Evolutionary conservation across 1,140 invertebrate genomes (phyloP).

Genomic region (Diorhabda carinulata): DNA sequence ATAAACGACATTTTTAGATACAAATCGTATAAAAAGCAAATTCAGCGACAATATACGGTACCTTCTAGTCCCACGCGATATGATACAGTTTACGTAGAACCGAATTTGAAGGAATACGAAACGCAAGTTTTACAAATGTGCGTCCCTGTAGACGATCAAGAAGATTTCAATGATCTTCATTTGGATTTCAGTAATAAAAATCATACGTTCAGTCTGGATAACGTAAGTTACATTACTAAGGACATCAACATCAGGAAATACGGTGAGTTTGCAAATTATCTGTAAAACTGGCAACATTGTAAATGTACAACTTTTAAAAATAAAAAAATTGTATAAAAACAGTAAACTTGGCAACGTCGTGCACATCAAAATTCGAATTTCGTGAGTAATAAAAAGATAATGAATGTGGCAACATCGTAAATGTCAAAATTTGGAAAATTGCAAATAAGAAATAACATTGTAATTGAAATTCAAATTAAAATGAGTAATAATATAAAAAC

Average conservation of each 20-base stretch:
- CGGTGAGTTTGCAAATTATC: constrained; percentile 28
- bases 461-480: too few species aligned
- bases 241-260: constrained; percentile 57
- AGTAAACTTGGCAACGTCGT: too few species aligned
- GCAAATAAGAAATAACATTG: too few species aligned
- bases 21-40: constrained; percentile 74
- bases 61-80: constrained; percentile 60
- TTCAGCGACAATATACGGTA: constrained; percentile 68
- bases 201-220: constrained; percentile 80
- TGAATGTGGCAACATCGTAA: too few species aligned
- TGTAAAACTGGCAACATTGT: not conserved
- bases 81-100: constrained; percentile 74
- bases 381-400: too few species aligned
- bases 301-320: not conserved
- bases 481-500: too few species aligned
- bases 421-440: too few species aligned
- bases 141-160: constrained; percentile 73
- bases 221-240: constrained; percentile 80
- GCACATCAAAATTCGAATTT: too few species aligned
- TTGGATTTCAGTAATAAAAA: constrained; percentile 83
- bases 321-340: too few species aligned
- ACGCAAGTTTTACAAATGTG: constrained; percentile 88
- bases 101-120: constrained; percentile 78
- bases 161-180: constrained; percentile 72
- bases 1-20: constrained; percentile 55